phyloP scores from a whole-genome alignment of 2,888 invertebrate genomes.

The Drosophila aldrichi region DNA sequence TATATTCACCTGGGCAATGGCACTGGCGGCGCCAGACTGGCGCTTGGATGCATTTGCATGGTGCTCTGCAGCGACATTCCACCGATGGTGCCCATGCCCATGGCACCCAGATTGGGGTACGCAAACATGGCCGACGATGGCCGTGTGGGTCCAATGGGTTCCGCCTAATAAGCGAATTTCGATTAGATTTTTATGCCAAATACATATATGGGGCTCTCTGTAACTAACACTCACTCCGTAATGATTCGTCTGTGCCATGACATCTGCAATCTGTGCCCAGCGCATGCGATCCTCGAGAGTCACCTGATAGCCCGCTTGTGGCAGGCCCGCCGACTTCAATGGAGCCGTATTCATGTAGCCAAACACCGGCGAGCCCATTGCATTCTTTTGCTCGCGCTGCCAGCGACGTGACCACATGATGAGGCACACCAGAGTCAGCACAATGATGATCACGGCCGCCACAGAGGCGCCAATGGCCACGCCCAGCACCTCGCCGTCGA shows the following conservation, averaged over 20 bases:
- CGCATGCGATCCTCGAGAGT: slow-evolving; percentile 92
- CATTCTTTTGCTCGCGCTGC: slow-evolving; percentile 94
- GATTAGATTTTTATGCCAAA: neutral
- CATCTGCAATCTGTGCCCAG: slow-evolving; percentile 96
- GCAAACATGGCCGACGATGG: slow-evolving; percentile 94
- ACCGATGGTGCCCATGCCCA: slow-evolving; percentile 83
- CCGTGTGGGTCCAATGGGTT: slow-evolving; percentile 90
- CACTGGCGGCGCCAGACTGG: slow-evolving; percentile 88
- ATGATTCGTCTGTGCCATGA: slow-evolving; percentile 93
- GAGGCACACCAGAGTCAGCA: slow-evolving; percentile 93
- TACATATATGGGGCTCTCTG: too few relatives aligned
- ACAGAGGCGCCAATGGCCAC: slow-evolving; percentile 96
- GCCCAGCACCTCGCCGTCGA: slow-evolving; percentile 96
- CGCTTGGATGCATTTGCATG: slow-evolving; percentile 84
- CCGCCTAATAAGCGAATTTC: slow-evolving; percentile 86
- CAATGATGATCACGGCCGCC: slow-evolving; percentile 94
- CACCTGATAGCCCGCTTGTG: slow-evolving; percentile 91
- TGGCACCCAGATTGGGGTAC: slow-evolving; percentile 88
- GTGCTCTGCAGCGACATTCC: slow-evolving; percentile 86
- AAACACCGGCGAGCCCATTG: slow-evolving; percentile 92
- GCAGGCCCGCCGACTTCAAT: slow-evolving; percentile 87
- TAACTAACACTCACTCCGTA: slow-evolving; percentile 89
- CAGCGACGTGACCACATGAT: slow-evolving; percentile 97
- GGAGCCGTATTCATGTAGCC: slow-evolving; percentile 93
- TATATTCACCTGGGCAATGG: slow-evolving; percentile 89